Evolutionary conservation across 1,140 invertebrate genomes (phyloP).

Genomic region (Bombus polaris): DNA sequence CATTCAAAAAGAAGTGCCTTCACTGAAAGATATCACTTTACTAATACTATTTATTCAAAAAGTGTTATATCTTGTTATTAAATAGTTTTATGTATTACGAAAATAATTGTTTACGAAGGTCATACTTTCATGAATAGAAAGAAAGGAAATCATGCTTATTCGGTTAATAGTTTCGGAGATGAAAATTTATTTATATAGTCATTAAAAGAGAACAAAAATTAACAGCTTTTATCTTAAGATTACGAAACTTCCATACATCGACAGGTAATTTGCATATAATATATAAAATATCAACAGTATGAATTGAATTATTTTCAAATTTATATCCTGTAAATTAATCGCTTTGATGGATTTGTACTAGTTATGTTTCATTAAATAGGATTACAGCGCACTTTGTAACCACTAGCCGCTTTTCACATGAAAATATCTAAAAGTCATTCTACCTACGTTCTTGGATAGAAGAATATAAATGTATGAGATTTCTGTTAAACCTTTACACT

Average conservation of each 20-base stretch:
- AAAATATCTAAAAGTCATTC: not conserved
- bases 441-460: not conserved
- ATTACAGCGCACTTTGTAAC: slow-evolving; percentile 3
- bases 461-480: not conserved
- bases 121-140: too few relatives aligned
- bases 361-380: slow-evolving; percentile 10
- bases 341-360: not conserved
- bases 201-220: not conserved
- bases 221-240: too few relatives aligned
- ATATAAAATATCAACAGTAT: too few relatives aligned
- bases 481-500: not conserved
- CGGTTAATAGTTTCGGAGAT: too few relatives aligned
- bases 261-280: too few relatives aligned
- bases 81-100: too few relatives aligned
- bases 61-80: not conserved
- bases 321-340: not conserved
- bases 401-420: not conserved
- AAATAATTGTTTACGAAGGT: too few relatives aligned
- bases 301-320: not conserved
- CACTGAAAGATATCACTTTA: too few relatives aligned
- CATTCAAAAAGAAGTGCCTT: not conserved
- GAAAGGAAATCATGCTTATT: too few relatives aligned
- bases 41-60: too few relatives aligned
- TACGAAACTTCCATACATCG: too few relatives aligned
- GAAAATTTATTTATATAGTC: not conserved